These are phyloP conservation scores for Drosophila ohnishii DNA, from an alignment of 1,140 invertebrate genomes.

Conservation along the genomic window DNA sequence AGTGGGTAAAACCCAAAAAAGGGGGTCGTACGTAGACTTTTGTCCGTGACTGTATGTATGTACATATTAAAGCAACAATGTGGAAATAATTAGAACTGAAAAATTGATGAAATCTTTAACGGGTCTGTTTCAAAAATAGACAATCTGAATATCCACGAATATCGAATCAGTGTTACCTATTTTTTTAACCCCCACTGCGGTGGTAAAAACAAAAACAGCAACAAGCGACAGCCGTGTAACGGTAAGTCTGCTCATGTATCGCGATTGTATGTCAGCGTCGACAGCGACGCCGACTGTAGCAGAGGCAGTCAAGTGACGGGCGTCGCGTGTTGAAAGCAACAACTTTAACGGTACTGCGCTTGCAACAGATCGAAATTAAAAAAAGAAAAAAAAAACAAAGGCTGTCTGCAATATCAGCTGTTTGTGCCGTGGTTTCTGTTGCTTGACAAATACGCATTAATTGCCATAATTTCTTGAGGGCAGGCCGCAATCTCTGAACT, in stretches of 20 bases:
- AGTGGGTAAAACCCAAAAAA: no score
- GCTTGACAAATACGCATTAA: slow-evolving; percentile 27
- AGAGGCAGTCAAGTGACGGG: slow-evolving; percentile 22
- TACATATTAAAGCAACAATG: no score
- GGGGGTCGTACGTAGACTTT: no score
- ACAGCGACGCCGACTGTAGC: slow-evolving; percentile 12
- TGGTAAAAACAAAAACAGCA: slow-evolving; percentile 15
- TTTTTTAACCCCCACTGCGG: slow-evolving; percentile 1
- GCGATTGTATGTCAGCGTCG: slow-evolving; percentile 32
- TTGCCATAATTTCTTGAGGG: slow-evolving; percentile 9
- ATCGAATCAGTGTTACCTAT: not conserved
- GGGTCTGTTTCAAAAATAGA: no score
- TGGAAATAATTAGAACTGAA: no score
- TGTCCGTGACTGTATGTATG: no score
- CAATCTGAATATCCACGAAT: no score
- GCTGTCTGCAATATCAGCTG: slow-evolving; percentile 7
- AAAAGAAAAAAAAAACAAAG: not conserved
- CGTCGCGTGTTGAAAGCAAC: slow-evolving; percentile 32
- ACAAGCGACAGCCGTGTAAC: slow-evolving; percentile 28
- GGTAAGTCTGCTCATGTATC: slow-evolving; percentile 31
- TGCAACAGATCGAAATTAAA: slow-evolving; percentile 31
- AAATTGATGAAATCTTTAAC: no score
- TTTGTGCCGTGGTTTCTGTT: slow-evolving; percentile 6
- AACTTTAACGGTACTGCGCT: slow-evolving; percentile 27
- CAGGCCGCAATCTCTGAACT: slow-evolving; percentile 28